Percentiles rank a stretch among this genome's conserved stretches.
These are phyloP conservation scores for Macrosiphum euphorbiae DNA, from an alignment of 2,888 invertebrate species.

Conservation along the genomic window DNA sequence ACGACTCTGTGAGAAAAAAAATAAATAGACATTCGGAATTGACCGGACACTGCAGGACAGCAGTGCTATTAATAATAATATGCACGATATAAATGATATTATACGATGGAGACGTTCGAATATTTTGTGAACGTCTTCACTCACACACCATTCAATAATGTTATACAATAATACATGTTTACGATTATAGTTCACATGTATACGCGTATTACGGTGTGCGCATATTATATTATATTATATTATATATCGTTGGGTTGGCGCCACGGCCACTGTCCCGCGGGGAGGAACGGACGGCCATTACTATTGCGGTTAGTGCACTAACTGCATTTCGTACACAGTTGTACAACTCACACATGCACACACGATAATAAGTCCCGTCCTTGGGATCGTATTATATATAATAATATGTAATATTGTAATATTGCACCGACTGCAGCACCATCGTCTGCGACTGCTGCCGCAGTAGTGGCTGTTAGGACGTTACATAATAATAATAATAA, in stretches of 20 bases:
- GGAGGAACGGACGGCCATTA: slow-evolving; percentile 15
- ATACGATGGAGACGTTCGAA: not conserved
- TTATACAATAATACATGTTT: not conserved
- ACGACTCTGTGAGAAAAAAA: not conserved
- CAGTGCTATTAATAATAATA: not conserved
- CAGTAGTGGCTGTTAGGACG: not conserved
- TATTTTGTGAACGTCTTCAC: slow-evolving; percentile 13
- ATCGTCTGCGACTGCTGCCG: not conserved
- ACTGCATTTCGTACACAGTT: not conserved
- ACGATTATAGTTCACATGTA: not conserved
- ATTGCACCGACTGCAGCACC: slow-evolving; percentile 28
- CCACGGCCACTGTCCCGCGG: slow-evolving; percentile 22
- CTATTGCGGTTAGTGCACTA: slow-evolving; percentile 44
- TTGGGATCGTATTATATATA: slow-evolving; percentile 7
- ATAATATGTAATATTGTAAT: not conserved
- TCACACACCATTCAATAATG: not conserved
- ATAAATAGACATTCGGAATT: not conserved
- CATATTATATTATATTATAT: slow-evolving; percentile 28
- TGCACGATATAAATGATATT: not conserved
- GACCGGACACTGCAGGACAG: not conserved
- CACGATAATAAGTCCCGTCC: slow-evolving; percentile 16
- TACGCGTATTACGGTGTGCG: not conserved
- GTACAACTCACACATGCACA: not conserved
- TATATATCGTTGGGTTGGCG: slow-evolving; percentile 47
- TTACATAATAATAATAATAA: not conserved